A percentile compares a stretch with the other conserved stretches of the same genome.
Conservation (phyloP, 2,797 vertebrate genomes). For the Erithacus rubecula region DNA sequence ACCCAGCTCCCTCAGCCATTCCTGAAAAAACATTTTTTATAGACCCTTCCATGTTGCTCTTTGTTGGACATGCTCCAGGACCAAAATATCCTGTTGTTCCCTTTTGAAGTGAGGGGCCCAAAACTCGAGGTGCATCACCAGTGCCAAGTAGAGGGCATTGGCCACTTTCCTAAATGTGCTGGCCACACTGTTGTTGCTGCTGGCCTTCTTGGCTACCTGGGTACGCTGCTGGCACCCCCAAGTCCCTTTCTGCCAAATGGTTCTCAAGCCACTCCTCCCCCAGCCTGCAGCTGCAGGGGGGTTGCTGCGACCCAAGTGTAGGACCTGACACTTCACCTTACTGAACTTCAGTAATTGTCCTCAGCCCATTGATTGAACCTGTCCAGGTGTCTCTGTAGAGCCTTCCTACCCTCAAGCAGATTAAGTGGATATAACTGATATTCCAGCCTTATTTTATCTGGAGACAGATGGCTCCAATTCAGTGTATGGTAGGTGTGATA, state of each 20-base stretch:
- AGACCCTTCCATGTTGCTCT: not conserved
- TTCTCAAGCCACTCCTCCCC: not conserved
- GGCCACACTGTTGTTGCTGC: too few relatives aligned
- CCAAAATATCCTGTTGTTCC: not conserved
- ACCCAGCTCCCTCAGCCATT: not conserved
- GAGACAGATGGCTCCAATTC: not conserved
- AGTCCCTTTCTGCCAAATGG: not conserved
- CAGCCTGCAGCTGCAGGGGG: not conserved
- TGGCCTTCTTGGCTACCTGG: not conserved
- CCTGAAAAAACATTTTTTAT: not conserved
- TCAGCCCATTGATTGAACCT: not conserved
- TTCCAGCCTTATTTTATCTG: not conserved
- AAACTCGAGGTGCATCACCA: not conserved
- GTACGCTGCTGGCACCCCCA: not conserved
- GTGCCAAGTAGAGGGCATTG: not conserved
- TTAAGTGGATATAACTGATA: not conserved
- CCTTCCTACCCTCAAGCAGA: not conserved
- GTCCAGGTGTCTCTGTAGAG: not conserved
- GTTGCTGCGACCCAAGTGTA: not conserved
- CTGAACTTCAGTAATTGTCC: not conserved
- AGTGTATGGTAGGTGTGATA: accelerated
- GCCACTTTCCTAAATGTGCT: not conserved
- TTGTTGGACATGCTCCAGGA: not conserved
- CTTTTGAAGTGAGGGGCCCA: not conserved
- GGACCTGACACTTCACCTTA: not conserved